phyloP scores from a whole-genome alignment of 1,140 invertebrate genomes.

The Solen grandis region DNA sequence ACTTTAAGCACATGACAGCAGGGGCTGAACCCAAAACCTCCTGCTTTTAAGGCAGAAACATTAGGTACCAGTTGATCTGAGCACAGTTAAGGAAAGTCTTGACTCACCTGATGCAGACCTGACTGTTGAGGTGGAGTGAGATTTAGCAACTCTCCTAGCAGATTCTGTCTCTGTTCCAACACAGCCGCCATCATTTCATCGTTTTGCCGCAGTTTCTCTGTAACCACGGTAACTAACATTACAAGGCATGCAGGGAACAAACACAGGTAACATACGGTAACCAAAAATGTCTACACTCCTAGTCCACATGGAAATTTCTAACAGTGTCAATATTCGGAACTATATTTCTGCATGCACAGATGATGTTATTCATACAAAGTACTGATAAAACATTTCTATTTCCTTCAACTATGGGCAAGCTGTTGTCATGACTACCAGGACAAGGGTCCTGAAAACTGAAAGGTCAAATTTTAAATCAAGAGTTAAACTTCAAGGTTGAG shows the following conservation, averaged over 20 bases:
- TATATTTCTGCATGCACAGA: too few relatives aligned
- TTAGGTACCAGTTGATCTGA: too few relatives aligned
- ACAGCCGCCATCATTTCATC: slow-evolving; percentile 82
- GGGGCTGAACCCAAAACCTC: too few relatives aligned
- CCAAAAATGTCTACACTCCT: neutral
- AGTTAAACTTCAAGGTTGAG: too few relatives aligned
- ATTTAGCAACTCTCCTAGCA: slow-evolving; percentile 52
- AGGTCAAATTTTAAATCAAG: too few relatives aligned
- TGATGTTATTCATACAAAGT: too few relatives aligned
- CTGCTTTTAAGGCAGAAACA: too few relatives aligned
- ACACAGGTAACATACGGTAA: neutral
- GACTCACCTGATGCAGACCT: slow-evolving; percentile 27
- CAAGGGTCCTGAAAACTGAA: too few relatives aligned
- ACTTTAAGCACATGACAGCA: too few relatives aligned
- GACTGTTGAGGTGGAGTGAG: neutral
- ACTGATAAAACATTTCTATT: too few relatives aligned
- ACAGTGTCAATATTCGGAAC: too few relatives aligned
- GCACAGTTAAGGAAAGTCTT: neutral
- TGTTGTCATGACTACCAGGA: too few relatives aligned
- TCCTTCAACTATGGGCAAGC: slow-evolving; percentile 1
- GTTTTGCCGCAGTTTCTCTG: slow-evolving; percentile 83
- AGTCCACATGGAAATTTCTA: neutral
- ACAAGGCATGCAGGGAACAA: slow-evolving; percentile 37
- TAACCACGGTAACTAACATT: slow-evolving; percentile 40
- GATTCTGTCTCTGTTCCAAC: slow-evolving; percentile 46